Percentiles rank a stretch among this genome's conserved stretches.
Conservation (phyloP, 1,140 invertebrate genomes). For the Meloidogyne floridensis region DNA sequence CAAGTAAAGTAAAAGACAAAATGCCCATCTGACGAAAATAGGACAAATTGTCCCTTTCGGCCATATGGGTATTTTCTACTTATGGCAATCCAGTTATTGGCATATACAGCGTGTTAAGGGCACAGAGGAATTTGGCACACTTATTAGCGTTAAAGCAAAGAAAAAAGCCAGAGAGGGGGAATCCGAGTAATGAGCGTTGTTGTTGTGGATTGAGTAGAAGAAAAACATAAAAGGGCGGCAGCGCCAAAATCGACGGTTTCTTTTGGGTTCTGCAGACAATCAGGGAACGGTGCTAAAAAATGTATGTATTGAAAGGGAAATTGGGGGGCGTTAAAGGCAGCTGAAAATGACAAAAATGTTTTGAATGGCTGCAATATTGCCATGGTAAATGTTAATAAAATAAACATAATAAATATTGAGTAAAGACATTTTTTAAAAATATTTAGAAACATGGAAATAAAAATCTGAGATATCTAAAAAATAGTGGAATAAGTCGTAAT, state of each 20-base stretch:
- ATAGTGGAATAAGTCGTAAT: too few species aligned
- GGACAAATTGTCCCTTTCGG: too few species aligned
- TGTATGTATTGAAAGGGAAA: neutral
- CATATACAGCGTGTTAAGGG: neutral
- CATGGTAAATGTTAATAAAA: slow-evolving; percentile 3
- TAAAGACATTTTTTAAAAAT: neutral
- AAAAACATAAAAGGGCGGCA: neutral
- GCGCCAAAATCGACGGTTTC: neutral
- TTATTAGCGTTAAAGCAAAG: slow-evolving; percentile 5
- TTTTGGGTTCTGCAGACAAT: neutral
- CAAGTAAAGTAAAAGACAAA: too few species aligned
- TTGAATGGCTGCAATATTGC: slow-evolving; percentile 6
- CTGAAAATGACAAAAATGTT: neutral
- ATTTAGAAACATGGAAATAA: neutral
- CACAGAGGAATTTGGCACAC: neutral
- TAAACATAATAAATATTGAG: slow-evolving; percentile 6
- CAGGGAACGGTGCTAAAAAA: slow-evolving; percentile 5
- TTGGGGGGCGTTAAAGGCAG: neutral
- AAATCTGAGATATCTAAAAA: neutral
- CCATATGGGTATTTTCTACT: neutral
- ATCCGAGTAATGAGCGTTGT: slow-evolving; percentile 3
- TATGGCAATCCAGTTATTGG: neutral
- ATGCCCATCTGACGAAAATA: too few species aligned
- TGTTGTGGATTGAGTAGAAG: neutral
- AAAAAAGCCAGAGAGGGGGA: slow-evolving; percentile 4